Percentiles rank a stretch among this genome's conserved stretches.
phyloP scores from a whole-genome alignment of 2,888 invertebrate species.

The Mythimna loreyi region DNA sequence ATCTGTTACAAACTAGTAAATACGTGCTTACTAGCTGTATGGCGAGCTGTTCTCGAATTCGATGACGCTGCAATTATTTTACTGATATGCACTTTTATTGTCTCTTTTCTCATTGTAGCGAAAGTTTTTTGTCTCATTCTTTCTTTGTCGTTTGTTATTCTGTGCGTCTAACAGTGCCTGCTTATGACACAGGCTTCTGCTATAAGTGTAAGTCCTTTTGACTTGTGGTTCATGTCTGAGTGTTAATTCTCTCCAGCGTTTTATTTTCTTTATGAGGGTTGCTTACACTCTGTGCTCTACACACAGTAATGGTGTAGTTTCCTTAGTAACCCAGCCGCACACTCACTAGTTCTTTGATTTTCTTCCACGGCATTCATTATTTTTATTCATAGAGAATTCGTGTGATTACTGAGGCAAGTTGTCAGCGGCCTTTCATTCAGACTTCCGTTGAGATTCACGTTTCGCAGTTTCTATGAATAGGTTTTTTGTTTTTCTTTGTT shows the following conservation, averaged over 20 bases:
- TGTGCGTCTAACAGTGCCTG: background rate
- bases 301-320: conserved; percentile 2
- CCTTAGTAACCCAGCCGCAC: conserved; percentile 2
- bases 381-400: conserved; percentile 48
- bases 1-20: conserved; percentile 30
- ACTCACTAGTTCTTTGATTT: conserved; percentile 31
- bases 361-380: conserved; percentile 45
- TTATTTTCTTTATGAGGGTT: background rate
- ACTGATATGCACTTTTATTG: background rate
- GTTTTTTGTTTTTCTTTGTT: conserved; percentile 27
- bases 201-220: background rate
- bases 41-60: background rate
- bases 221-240: background rate
- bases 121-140: background rate
- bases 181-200: background rate
- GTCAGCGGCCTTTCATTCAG: conserved; percentile 48
- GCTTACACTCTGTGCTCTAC: background rate
- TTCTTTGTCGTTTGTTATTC: background rate
- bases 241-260: background rate
- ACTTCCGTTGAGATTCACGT: conserved; percentile 37
- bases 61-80: background rate
- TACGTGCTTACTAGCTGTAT: conserved; percentile 9
- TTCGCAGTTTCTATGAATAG: conserved; percentile 42
- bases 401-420: conserved; percentile 43
- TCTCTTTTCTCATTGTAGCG: background rate